phyloP scores from a whole-genome alignment of 2,113 vertebrate genomes.

The Mastomys coucha region DNA sequence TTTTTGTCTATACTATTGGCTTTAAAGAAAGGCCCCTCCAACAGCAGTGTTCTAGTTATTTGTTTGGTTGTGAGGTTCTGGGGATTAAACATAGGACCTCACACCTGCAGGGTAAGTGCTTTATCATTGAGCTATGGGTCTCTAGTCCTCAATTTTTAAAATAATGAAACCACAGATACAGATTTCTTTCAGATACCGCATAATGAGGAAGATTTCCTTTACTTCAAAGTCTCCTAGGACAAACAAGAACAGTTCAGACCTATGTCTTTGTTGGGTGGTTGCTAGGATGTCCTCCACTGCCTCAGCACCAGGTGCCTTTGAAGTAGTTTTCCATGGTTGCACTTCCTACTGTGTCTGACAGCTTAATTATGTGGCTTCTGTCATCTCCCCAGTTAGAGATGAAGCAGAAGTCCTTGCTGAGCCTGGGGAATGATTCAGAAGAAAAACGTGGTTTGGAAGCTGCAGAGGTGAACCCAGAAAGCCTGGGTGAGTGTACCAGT shows the following conservation, averaged over 20 bases:
- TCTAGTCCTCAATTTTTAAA: not conserved
- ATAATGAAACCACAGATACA: not conserved
- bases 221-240: not conserved
- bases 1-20: not conserved
- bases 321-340: not conserved
- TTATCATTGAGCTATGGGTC: not conserved
- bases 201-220: not conserved
- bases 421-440: slow-evolving; percentile 87
- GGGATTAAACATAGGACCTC: not conserved
- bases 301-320: slow-evolving; percentile 10
- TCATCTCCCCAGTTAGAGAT: slow-evolving; percentile 94
- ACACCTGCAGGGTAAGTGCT: not conserved
- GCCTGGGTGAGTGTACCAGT: slow-evolving; percentile 89
- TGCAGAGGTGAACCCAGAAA: slow-evolving; percentile 92
- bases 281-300: not conserved
- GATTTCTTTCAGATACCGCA: not conserved
- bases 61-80: not conserved
- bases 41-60: not conserved
- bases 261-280: not conserved
- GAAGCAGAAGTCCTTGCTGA: slow-evolving; percentile 95
- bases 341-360: slow-evolving; percentile 31
- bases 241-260: not conserved
- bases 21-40: not conserved
- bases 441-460: slow-evolving; percentile 82
- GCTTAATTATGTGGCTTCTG: slow-evolving; percentile 69